phyloP scores from a whole-genome alignment of 92 coral and sea anemone genomes.

The Paragorgia papillata region DNA sequence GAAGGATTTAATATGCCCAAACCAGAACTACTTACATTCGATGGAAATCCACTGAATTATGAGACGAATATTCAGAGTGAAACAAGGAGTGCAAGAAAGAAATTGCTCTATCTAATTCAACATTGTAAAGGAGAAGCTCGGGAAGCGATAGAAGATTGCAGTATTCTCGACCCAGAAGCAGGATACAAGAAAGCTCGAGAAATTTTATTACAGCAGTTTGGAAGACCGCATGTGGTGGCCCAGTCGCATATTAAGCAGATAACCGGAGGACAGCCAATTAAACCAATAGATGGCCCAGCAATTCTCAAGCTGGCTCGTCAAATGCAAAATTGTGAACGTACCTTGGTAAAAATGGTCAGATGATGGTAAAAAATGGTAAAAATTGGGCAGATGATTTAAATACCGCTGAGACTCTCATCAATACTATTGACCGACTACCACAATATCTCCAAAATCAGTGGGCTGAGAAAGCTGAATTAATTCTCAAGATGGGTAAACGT shows the following conservation, averaged over 20 bases:
- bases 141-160: neutral
- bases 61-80: slow-evolving; percentile 48
- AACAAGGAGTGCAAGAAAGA: slow-evolving; percentile 18
- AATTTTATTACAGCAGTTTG: slow-evolving; percentile 21
- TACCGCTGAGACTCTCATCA: slow-evolving; percentile 45
- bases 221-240: slow-evolving; percentile 41
- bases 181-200: no score
- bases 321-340: slow-evolving; percentile 55
- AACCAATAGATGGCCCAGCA: slow-evolving; percentile 19
- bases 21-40: neutral
- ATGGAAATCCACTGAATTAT: slow-evolving; percentile 42
- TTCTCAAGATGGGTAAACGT: slow-evolving; percentile 32
- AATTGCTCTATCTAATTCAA: slow-evolving; percentile 38
- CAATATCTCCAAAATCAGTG: slow-evolving; percentile 39
- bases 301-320: slow-evolving; percentile 37
- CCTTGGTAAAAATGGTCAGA: slow-evolving; percentile 41
- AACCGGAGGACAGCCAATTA: slow-evolving; percentile 34
- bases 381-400: no score
- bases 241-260: slow-evolving; percentile 44
- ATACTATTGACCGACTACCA: slow-evolving; percentile 45
- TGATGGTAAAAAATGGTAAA: no score
- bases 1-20: no score
- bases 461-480: slow-evolving; percentile 42
- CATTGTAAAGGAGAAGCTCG: slow-evolving; percentile 48
- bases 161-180: no score